These are phyloP conservation scores for Stylophora pistillata DNA, from an alignment of 64 coral and sea anemone species.

Conservation along the genomic window DNA sequence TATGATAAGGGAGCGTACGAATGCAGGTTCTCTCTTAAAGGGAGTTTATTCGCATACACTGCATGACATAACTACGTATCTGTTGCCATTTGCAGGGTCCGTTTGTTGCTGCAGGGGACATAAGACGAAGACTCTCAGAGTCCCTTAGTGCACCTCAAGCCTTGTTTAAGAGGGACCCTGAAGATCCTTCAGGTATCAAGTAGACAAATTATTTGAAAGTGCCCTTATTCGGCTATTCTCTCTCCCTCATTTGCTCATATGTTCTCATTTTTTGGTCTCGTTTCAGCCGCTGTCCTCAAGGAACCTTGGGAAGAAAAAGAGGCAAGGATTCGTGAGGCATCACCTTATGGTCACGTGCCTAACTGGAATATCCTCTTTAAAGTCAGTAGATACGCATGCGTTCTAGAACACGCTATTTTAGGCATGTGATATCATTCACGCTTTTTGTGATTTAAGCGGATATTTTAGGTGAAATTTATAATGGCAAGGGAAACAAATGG, in stretches of 20 bases:
- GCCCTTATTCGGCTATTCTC: background rate
- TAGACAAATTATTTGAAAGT: background rate
- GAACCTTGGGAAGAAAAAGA: slow-evolving; percentile 98
- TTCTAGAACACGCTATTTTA: no score
- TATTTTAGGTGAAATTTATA: no score
- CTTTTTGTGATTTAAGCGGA: no score
- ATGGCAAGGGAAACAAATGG: no score
- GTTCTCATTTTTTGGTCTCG: background rate
- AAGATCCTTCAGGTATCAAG: slow-evolving; percentile 93
- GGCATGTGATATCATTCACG: no score
- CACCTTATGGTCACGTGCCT: slow-evolving; percentile 94
- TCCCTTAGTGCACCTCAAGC: slow-evolving; percentile 83
- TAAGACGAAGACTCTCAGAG: slow-evolving; percentile 87
- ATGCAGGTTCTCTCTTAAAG: background rate
- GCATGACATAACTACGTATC: background rate
- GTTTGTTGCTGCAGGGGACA: slow-evolving; percentile 95
- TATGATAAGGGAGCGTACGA: no score
- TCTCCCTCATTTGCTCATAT: background rate
- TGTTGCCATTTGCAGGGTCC: slow-evolving; percentile 39
- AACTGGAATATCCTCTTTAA: slow-evolving; percentile 99
- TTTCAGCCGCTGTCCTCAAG: slow-evolving; percentile 88
- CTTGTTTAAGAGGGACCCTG: slow-evolving; percentile 90
- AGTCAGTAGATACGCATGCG: no score
- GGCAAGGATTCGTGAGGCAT: slow-evolving; percentile 79
- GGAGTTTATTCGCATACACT: background rate